Evolutionary conservation across 2,888 invertebrate species (phyloP), one percentile per base, ranked within the genome.

Genomic region (Syrphus vitripennis): DNA sequence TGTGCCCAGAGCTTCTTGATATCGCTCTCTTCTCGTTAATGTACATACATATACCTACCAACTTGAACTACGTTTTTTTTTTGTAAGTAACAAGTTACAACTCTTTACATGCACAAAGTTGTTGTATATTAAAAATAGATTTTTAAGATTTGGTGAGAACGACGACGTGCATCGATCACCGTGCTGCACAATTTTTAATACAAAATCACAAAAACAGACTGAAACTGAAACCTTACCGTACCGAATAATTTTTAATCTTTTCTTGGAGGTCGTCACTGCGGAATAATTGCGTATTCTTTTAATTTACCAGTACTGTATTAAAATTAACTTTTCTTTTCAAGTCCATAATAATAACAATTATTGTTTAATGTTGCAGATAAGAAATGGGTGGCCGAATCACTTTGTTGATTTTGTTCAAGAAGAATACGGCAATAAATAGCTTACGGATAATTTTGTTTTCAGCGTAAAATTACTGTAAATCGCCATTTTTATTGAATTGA

Each of bases 401-500:
- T 42, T 67, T 40, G 3, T 24, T 10, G 37, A 7, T 48, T 55
- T 55, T 0, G 0, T 63, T 63, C 42, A 61, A n/a, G n/a, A n/a
- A n/a, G n/a, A n/a, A 63, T 10, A 12, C 14, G 65, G 45, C 9
- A 29, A 42, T 45, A 45, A 34, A 67, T 34, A n/a, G n/a, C 34
- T 34, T 67, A 50, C 34, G 63, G 65, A 40, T 65, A 29, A 71
- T 80, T 70, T 63, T 57, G 24, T 9, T 84, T 74, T 70, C 50
- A 16, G 19, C 24, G 4, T 12, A 45, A 71, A 67, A 55, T 71
- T 77, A 80, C 84, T 61, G 71, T 84, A 81, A 76, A 84, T 55
- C 81, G 81, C 80, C 81, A 84, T 84, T 72, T 53, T 77, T 55
- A n/a, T 53, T 16, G 26, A n/a, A n/a, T n/a, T n/a, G n/a, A n/a